Base-by-base conservation (phyloP, 2,888 invertebrate genomes). In the Hanleya hanleyi region DNA sequence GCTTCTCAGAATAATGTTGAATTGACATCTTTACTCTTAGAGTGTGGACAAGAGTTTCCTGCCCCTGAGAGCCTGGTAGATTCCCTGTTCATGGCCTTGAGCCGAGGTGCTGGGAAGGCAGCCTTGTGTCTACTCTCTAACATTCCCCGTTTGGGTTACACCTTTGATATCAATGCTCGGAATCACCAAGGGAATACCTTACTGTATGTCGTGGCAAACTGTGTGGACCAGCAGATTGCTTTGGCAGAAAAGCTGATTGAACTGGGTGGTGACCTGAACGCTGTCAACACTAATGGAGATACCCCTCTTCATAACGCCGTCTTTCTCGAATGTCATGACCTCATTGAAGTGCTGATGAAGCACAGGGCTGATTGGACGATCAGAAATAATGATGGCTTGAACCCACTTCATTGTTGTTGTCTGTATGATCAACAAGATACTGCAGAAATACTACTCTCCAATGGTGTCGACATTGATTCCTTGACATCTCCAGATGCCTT, bases 21-120 rank as follows among this genome's bases (percentile, higher is more conserved):
- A 4, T 76, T 86, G 47, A 81, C 79, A 0, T 77, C 77, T 51
- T 64, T 78, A 35, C 73, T 87, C 4, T 65, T 85, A 0, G 33
- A 77, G 5, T 69, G 72, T 73, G 83, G 83, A n/a, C 84, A 83
- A 15, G 80, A 85, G 67, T 76, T 85, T 0, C 37, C 26, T 71
- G 38, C 57, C 76, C 4, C 78, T 83, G 18, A 73, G 76, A 33
- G 74, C 76, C 12, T 83, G 85, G 1, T 79, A 82, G 70, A 78
- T 82, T 0, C 81, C 86, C 73, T 87, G 9, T 82, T 78, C 68
- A 77, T 81, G 18, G 83, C 86, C 15, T 65, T 84, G 6, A 35
- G 73, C 57, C 73, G 76, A 62, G 71, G 71, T 50, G 70, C 79
- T 7, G n/a, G 71, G 33, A 37, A 78, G 6, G 76, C 79, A 22